phyloP scores from a whole-genome alignment of 2,113 vertebrate species.

The Hemicordylus capensis region DNA sequence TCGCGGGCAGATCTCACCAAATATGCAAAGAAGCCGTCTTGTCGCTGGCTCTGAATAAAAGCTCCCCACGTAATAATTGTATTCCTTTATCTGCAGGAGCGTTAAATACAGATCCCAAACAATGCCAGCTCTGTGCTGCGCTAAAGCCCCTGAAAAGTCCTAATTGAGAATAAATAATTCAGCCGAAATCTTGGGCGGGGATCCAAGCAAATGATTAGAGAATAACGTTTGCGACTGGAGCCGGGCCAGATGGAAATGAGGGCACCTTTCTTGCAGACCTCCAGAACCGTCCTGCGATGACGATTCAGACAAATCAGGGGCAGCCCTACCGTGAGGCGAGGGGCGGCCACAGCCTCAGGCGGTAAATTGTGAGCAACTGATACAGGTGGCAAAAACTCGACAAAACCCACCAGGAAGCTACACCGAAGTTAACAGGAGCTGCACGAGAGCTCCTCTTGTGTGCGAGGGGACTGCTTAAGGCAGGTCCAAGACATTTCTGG shows the following conservation, averaged over 20 bases:
- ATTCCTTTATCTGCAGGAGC: slow-evolving; percentile 70
- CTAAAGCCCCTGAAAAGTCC: slow-evolving; percentile 72
- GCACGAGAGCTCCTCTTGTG: not conserved
- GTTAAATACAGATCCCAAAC: slow-evolving; percentile 74
- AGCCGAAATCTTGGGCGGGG: slow-evolving; percentile 67
- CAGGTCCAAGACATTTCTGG: not conserved
- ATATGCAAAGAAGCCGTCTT: slow-evolving; percentile 71
- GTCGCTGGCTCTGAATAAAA: slow-evolving; percentile 61
- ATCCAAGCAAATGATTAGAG: slow-evolving; percentile 69
- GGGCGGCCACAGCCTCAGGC: too few relatives aligned
- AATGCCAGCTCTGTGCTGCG: slow-evolving; percentile 64
- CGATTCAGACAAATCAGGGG: slow-evolving; percentile 41
- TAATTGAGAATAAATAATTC: slow-evolving; percentile 78
- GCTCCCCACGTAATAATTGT: slow-evolving; percentile 73
- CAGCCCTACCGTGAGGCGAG: too few relatives aligned
- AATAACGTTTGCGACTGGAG: not conserved
- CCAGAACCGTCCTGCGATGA: slow-evolving; percentile 39
- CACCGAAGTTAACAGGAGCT: not conserved
- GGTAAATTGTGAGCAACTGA: too few relatives aligned
- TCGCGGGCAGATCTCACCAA: slow-evolving; percentile 61
- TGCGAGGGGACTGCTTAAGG: not conserved
- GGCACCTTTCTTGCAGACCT: slow-evolving; percentile 48
- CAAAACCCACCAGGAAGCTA: too few relatives aligned
- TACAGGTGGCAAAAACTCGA: too few relatives aligned
- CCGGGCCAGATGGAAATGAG: slow-evolving; percentile 67